A percentile compares a stretch with the other conserved stretches of the same genome.
These are phyloP conservation scores for Drosophila ohnishii DNA, from an alignment of 1,140 invertebrate genomes.

Conservation along the genomic window DNA sequence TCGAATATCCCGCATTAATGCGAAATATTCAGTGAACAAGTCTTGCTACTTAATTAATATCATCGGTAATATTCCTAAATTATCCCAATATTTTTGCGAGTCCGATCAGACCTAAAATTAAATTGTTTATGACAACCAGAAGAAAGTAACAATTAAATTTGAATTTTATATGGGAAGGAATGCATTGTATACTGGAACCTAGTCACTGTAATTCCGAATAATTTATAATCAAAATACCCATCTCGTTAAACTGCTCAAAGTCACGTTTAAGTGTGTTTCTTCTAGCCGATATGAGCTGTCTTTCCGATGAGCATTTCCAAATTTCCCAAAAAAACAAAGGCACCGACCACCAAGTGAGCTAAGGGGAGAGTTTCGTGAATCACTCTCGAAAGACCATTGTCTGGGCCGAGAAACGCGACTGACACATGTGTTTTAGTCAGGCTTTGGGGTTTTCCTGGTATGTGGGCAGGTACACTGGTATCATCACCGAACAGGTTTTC, in stretches of 20 bases:
- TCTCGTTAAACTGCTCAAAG: neutral
- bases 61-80: conserved; percentile 10
- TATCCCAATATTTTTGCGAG: neutral
- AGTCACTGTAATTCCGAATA: conserved; percentile 8
- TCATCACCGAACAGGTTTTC: conserved; percentile 63
- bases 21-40: conserved; percentile 17
- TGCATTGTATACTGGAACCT: neutral
- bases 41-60: conserved; percentile 21
- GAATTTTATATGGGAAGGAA: neutral
- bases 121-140: conserved; percentile 1
- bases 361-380: conserved; percentile 72
- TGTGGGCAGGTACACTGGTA: conserved; percentile 48
- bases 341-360: conserved; percentile 32
- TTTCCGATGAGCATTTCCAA: conserved; percentile 50
- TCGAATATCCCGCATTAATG: conserved; percentile 16
- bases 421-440: conserved; percentile 75
- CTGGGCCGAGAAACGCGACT: conserved; percentile 57
- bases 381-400: conserved; percentile 49
- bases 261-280: conserved; percentile 19
- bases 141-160: neutral
- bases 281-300: conserved; percentile 10
- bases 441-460: conserved; percentile 75
- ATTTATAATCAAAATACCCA: conserved; percentile 16
- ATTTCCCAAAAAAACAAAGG: conserved; percentile 34
- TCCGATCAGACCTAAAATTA: conserved; percentile 11